Evolutionary conservation across 2,888 invertebrate species (phyloP).

Genomic region (Lithodes maja): DNA sequence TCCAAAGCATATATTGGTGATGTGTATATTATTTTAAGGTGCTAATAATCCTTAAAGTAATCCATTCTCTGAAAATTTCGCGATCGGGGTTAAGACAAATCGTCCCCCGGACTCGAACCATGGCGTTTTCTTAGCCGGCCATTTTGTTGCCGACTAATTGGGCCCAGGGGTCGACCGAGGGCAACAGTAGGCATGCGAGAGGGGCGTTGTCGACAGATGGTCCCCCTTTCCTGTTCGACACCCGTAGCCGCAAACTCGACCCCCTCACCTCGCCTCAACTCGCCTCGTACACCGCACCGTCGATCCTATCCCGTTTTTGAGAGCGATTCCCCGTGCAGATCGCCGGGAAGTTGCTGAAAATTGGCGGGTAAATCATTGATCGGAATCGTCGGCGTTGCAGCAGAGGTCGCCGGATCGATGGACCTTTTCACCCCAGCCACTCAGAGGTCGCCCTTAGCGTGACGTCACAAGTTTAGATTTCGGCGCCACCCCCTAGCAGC

Average conservation of each 20-base stretch:
- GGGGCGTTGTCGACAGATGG: conserved; percentile 13
- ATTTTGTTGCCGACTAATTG: conserved; percentile 66
- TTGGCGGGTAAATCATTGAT: conserved; percentile 46
- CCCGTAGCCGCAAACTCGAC: neutral
- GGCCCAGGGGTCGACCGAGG: conserved; percentile 51
- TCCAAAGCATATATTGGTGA: too few species aligned
- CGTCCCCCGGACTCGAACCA: neutral
- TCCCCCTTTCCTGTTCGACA: neutral
- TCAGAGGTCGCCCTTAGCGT: conserved; percentile 66
- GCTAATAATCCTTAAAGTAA: too few species aligned
- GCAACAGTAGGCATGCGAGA: conserved; percentile 47
- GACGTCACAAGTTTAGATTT: conserved; percentile 52
- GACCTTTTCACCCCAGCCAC: conserved; percentile 70
- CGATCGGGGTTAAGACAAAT: neutral
- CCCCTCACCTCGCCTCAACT: neutral
- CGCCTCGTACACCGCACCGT: neutral
- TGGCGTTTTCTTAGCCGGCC: conserved; percentile 57
- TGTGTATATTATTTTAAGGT: too few species aligned
- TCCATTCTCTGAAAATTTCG: neutral
- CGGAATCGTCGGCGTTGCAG: conserved; percentile 48
- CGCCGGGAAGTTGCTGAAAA: neutral
- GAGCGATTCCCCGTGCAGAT: neutral
- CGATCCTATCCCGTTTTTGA: neutral
- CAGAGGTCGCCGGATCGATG: conserved; percentile 70
- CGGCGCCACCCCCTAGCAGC: conserved; percentile 28